phyloP scores from a whole-genome alignment of 2,113 vertebrate species.

The Coptodon rendalli region DNA sequence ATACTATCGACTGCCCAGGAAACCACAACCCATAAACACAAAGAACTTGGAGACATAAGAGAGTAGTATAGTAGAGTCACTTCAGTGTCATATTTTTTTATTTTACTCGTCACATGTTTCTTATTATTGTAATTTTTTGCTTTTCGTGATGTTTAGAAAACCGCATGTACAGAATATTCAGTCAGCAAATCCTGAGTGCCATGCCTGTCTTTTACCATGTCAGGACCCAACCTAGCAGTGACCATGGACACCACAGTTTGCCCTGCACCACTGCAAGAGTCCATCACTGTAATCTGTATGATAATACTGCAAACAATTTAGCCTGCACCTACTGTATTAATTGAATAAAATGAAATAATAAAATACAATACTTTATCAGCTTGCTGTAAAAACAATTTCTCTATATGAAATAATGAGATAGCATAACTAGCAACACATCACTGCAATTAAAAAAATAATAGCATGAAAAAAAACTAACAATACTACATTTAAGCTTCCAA shows the following conservation, averaged over 20 bases:
- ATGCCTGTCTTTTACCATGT: not conserved
- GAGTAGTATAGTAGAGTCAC: too few species aligned
- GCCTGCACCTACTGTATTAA: not conserved
- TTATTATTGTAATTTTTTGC: not conserved
- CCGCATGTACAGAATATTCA: not conserved
- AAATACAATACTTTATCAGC: not conserved
- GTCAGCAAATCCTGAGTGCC: not conserved
- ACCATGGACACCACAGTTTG: not conserved
- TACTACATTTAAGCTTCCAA: not conserved
- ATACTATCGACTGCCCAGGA: not conserved
- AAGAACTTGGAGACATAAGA: not conserved
- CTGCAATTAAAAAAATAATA: not conserved
- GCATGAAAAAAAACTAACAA: not conserved
- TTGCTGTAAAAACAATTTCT: not conserved
- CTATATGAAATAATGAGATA: not conserved
- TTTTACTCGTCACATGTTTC: not conserved
- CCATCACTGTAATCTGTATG: not conserved
- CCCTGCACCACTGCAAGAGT: not conserved
- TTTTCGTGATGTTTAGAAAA: not conserved
- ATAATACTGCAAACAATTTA: not conserved
- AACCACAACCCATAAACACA: not conserved
- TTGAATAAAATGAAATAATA: not conserved
- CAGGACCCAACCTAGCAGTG: not conserved
- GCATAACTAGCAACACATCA: not conserved
- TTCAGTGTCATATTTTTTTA: not conserved